Conservation (phyloP, 2,888 invertebrate genomes). For the Meiosimyza platycephala region DNA sequence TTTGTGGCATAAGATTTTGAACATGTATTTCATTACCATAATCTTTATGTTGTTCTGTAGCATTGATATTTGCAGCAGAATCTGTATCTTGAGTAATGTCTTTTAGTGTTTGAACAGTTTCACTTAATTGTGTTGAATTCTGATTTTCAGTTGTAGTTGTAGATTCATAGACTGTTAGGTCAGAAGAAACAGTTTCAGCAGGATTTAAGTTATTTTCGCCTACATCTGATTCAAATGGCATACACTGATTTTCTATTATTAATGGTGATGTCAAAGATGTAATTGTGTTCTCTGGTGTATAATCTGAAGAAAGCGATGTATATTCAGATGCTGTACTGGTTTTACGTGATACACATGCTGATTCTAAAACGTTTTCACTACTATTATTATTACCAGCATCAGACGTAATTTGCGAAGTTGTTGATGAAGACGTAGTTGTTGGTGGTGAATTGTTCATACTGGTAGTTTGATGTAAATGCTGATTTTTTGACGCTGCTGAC, state of each 20-base stretch:
- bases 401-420: conserved; percentile 45
- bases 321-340: conserved; percentile 71
- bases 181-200: neutral
- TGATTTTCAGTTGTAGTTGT: conserved; percentile 22
- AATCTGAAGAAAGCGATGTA: conserved; percentile 68
- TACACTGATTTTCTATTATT: conserved; percentile 44
- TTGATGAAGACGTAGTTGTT: conserved; percentile 55
- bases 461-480: conserved; percentile 19
- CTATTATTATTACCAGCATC: conserved; percentile 56
- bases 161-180: neutral
- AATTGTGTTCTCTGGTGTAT: conserved; percentile 70
- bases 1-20: conserved; percentile 64
- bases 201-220: conserved; percentile 40
- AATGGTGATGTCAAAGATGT: conserved; percentile 55
- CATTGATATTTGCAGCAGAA: neutral
- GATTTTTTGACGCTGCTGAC: neutral
- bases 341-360: conserved; percentile 68
- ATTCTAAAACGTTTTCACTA: conserved; percentile 55
- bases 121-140: conserved; percentile 41
- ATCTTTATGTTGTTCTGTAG: neutral
- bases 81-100: neutral
- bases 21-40: neutral
- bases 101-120: neutral
- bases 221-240: conserved; percentile 42
- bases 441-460: conserved; percentile 44